A percentile compares a stretch with the other conserved stretches of the same genome.
phyloP scores from a whole-genome alignment of 2,797 vertebrate species.

The Toxotes lorentzi region DNA sequence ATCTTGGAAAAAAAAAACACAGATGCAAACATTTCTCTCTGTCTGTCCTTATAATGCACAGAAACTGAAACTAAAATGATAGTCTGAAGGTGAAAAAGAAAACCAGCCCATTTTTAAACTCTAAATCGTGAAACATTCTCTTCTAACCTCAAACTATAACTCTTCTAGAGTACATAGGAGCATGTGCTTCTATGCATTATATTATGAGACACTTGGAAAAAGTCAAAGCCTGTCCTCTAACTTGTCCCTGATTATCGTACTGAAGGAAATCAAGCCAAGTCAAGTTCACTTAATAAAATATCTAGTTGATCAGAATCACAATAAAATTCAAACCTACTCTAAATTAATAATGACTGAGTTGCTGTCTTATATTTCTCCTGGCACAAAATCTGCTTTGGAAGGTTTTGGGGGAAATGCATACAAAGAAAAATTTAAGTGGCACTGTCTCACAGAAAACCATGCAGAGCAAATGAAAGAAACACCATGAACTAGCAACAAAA shows the following conservation, averaged over 20 bases:
- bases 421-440: background rate
- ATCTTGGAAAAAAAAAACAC: background rate
- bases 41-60: background rate
- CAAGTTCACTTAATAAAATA: background rate
- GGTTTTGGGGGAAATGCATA: background rate
- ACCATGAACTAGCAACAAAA: background rate
- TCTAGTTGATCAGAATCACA: background rate
- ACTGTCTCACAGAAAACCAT: background rate
- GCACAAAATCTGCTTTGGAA: constrained; percentile 1
- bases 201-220: background rate
- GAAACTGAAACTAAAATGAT: background rate
- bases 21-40: background rate
- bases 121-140: background rate
- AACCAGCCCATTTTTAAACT: background rate
- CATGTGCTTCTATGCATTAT: background rate
- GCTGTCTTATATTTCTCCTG: background rate
- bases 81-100: background rate
- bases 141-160: background rate
- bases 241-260: background rate
- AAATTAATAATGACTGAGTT: background rate
- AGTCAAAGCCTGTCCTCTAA: background rate
- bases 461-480: background rate
- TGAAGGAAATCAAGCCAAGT: background rate
- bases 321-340: background rate
- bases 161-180: background rate